Base-by-base conservation (phyloP, 2,888 invertebrate genomes). In the Leucania comma region DNA sequence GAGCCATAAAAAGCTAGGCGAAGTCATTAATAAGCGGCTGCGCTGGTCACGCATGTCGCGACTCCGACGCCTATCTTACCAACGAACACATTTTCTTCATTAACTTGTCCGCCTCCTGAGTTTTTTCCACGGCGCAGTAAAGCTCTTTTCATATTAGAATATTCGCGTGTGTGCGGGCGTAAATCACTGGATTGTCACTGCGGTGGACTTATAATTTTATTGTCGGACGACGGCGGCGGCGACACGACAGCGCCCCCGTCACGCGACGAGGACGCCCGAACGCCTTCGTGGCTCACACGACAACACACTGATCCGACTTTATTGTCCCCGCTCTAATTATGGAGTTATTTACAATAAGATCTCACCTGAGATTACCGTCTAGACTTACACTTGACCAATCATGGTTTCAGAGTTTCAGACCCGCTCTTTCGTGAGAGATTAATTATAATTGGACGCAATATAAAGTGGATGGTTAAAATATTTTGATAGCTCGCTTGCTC, bases 101-200 rank as follows among this genome's bases (percentile, higher is more conserved):
- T 94, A 95, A 90, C 91, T 90, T 93, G 95, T 95, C 95, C 94
- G 92, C 93, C 94, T 93, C 89, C 88, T 76, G 80, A 85, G 88
- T 92, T 92, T 92, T 93, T 93, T 93, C 82, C 88, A 90, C 88
- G 88, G 86, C 89, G 89, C 89, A 87, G 90, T 91, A 92, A 93
- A 91, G 92, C 90, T 91, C 92, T 90, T 92, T 93, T 90, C 91
- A 92, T 93, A 93, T 93, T 92, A 92, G 93, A 94, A 93, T 93
- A 95, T 94, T 95, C 93, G 95, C 95, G 95, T 95, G 95, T 95
- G 92, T 93, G 93, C 89, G 90, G 89, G 87, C 93, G 95, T 96
- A 96, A 96, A 96, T 96, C 95, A 96, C 93, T 93, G 94, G 94
- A 96, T 96, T 96, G 95, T 96, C 95, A 96, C 95, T 96, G 94